Base-by-base conservation (phyloP, 2,888 invertebrate genomes). In the Pyrrhosoma nymphula region DNA sequence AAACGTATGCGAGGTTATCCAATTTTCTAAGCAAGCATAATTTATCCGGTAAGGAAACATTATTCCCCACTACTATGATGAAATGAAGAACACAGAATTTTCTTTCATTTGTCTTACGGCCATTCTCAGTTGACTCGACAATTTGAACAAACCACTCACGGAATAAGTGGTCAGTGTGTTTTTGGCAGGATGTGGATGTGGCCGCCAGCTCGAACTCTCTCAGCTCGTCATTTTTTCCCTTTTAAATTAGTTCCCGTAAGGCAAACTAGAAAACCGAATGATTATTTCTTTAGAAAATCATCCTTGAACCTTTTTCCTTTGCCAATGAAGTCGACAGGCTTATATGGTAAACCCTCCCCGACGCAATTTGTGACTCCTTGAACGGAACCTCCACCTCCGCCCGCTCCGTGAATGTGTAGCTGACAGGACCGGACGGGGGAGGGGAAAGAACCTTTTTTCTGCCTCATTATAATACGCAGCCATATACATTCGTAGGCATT, bases 391-490 rank as follows among this genome's bases (percentile, higher is more conserved):
- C 63, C 69, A 69, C 47, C 69, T 63, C 69, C 69, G 93, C 47
- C 47, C 14, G 47, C n/a, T 26, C 69, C 63, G 23, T 93, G 75
- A 18, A 69, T 12, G 47, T 35, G 26, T 35, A 82, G 69, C n/a
- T n/a, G 23, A 63, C 23, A 55, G 69, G n/a, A 26, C 8, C n/a
- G 47, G 23, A n/a, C 0, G 39, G 39, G n/a, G 18, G 47, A 23
- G 10, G 69, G 8, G 35, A 60, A 35, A 91, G 35, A n/a, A 93
- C 56, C 30, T 93, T 93, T 60, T 60, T 82, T 30, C 82, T 63
- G 69, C 47, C 69, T 93, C 93, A 93, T 93, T 93, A 93, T 93
- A 93, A 93, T 93, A 93, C 93, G 69, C 26, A 69, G 55, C 69
- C 93, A 47, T 47, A 93, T 47, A 69, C 63, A 93, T n/a, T 26